Base-by-base conservation (phyloP, 2,888 invertebrate species). In the Cheilosia scutellata region DNA sequence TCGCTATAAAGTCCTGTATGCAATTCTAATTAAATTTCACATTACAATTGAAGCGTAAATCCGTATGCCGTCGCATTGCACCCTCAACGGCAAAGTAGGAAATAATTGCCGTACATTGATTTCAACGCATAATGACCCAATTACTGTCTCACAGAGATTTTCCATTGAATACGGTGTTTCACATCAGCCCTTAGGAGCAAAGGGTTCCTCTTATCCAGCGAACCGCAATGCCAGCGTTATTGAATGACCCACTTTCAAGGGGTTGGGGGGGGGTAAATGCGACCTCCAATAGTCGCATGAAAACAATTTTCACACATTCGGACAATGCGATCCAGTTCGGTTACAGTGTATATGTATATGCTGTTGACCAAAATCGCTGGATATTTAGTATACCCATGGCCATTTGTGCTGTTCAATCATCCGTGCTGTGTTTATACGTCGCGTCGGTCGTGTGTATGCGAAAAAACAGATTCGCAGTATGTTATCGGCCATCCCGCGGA, bases 21-120 rank as follows among this genome's bases (percentile, higher is more conserved):
- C 11, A 16, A 20, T 70, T 63, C 58, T 75, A 76, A 82, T 82
- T 82, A 63, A 82, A 42, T 82, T 65, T 65, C 49, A 37, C 27
- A 42, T 62, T 40, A 75, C 47, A 55, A 49, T 40, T 53, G 40
- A 33, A 51, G 25, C 40, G 58, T 29, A 27, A 33, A 60, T 33
- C 27, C 76, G 7, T 25, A 53, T 31, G 9, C 5, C 29, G 31
- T 2, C 11, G 25, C 31, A 53, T 37, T 62, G 31, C 49, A 62
- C 40, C 27, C 51, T 42, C 40, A 47, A 65, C 47, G 40, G 62
- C 68, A 75, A 70, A 65, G 58, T 55, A 13, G 63, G 65, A 74
- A 84, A 79, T 84, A 79, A 84, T 75, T 75, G 63, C 78, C 70
- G 29, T 72, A 78, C 60, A 78, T 77, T 53, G 68, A 70, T 76